Evolutionary conservation across 2,888 invertebrate genomes (phyloP).

Genomic region (Oeneis ivallda): DNA sequence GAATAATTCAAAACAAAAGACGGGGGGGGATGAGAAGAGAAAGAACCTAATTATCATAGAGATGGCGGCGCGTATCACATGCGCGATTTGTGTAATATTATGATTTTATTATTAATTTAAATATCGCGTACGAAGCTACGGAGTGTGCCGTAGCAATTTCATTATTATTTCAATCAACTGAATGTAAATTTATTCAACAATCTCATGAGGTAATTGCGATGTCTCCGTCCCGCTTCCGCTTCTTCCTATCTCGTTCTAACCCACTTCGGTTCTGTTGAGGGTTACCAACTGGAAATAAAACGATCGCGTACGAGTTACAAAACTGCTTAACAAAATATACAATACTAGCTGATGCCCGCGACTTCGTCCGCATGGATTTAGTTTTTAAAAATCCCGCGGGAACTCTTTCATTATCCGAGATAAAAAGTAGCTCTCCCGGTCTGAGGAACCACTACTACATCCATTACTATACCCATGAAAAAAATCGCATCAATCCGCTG

Average conservation of each 20-base stretch:
- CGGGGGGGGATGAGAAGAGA: slow-evolving; percentile 41
- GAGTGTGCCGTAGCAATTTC: slow-evolving; percentile 79
- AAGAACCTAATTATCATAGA: slow-evolving; percentile 70
- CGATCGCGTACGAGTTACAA: background rate
- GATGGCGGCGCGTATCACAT: slow-evolving; percentile 60
- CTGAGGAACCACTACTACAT: too few relatives aligned
- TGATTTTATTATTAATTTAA: slow-evolving; percentile 81
- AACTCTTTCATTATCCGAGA: too few relatives aligned
- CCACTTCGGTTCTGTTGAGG: slow-evolving; percentile 32
- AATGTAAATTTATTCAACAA: slow-evolving; percentile 83
- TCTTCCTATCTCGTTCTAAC: slow-evolving; percentile 48
- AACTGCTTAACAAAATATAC: too few relatives aligned
- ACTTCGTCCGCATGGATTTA: too few relatives aligned
- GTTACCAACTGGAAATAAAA: slow-evolving; percentile 16
- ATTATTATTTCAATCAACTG: slow-evolving; percentile 82
- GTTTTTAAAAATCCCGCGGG: too few relatives aligned
- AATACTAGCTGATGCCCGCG: too few relatives aligned
- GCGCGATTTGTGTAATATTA: slow-evolving; percentile 75
- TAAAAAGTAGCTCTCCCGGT: too few relatives aligned
- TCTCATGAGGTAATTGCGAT: slow-evolving; percentile 81
- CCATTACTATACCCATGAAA: too few relatives aligned
- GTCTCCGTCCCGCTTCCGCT: slow-evolving; percentile 55
- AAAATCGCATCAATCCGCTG: too few relatives aligned
- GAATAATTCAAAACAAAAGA: slow-evolving; percentile 59
- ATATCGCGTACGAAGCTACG: slow-evolving; percentile 73